Evolutionary conservation across 2,797 vertebrate genomes (phyloP).

Genomic region (Furcifer pardalis): DNA sequence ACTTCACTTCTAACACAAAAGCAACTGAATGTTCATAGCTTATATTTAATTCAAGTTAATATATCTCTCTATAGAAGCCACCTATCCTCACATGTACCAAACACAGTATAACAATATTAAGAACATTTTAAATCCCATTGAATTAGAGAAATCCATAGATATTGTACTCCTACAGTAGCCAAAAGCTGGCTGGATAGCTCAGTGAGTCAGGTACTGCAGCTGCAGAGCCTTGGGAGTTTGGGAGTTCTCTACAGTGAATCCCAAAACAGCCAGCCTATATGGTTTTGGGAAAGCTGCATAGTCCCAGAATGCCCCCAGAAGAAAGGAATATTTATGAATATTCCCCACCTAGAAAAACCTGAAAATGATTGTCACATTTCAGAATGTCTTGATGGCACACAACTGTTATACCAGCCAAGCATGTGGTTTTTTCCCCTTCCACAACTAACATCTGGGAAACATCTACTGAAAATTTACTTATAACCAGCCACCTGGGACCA

Average conservation of each 20-base stretch:
- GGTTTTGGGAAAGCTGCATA: too few species aligned
- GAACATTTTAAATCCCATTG: slow-evolving; percentile 26
- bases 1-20: slow-evolving; percentile 13
- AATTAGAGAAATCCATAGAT: slow-evolving; percentile 40
- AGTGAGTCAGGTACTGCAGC: too few species aligned
- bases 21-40: not conserved
- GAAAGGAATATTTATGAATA: too few species aligned
- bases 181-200: too few species aligned
- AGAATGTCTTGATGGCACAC: too few species aligned
- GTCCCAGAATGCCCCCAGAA: too few species aligned
- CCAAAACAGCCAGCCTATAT: too few species aligned
- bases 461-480: not conserved
- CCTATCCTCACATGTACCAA: slow-evolving; percentile 15
- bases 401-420: not conserved
- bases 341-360: too few species aligned
- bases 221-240: too few species aligned
- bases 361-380: too few species aligned
- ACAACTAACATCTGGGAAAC: not conserved
- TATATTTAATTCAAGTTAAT: not conserved
- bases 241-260: too few species aligned
- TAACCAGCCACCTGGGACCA: not conserved
- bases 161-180: not conserved
- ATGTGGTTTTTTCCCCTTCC: not conserved
- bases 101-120: slow-evolving; percentile 35
- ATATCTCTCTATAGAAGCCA: slow-evolving; percentile 23